Conservation (phyloP, 2,888 invertebrate genomes). For the Erebia palarica region DNA sequence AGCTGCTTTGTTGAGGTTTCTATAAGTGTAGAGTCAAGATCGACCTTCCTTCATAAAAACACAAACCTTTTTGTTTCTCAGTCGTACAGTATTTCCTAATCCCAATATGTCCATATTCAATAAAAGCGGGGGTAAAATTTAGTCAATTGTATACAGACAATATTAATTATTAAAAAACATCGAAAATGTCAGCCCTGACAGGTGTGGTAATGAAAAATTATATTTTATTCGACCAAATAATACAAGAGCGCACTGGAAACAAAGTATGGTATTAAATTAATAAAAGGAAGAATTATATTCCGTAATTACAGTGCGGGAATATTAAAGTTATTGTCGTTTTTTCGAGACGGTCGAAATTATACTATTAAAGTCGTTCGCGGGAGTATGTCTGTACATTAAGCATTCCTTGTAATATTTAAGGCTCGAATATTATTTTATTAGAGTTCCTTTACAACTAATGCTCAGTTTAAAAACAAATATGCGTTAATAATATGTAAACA, state of each 20-base stretch:
- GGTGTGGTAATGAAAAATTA: constrained; percentile 44
- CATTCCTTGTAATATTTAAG: constrained; percentile 15
- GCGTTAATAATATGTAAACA: no score
- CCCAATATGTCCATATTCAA: no score
- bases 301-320: constrained; percentile 40
- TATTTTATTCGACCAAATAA: constrained; percentile 45
- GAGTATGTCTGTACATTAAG: constrained; percentile 21
- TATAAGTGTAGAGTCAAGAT: no score
- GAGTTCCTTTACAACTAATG: background rate
- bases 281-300: constrained; percentile 43
- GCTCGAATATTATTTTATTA: constrained; percentile 5
- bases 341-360: constrained; percentile 26
- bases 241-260: constrained; percentile 41
- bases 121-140: constrained; percentile 17
- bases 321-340: constrained; percentile 35
- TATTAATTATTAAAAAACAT: constrained; percentile 43
- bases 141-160: constrained; percentile 37
- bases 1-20: no score
- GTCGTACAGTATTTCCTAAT: no score
- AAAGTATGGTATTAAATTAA: constrained; percentile 43
- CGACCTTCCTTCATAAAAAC: no score
- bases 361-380: constrained; percentile 27
- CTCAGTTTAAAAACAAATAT: no score
- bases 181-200: constrained; percentile 43
- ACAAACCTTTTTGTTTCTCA: no score